Base-by-base conservation (phyloP, 2,797 vertebrate genomes). In the Apogon talboti region DNA sequence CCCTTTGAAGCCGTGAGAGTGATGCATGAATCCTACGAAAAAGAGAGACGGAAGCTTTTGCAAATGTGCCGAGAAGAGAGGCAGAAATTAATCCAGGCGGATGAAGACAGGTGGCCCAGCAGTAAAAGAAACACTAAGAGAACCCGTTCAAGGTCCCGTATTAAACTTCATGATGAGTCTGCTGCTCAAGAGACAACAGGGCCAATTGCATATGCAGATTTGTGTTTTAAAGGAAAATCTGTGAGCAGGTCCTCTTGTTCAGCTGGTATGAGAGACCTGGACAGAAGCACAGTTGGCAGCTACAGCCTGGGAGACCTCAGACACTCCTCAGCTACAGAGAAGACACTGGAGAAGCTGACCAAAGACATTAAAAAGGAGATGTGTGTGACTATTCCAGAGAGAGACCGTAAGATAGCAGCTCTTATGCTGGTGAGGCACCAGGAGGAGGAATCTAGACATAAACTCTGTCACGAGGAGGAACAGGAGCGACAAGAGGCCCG, bases 401-500 rank as follows among this genome's bases (percentile, higher is more conserved):
- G 81, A 47, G 95, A 96, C 76, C 86, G 90, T 46, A 96, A 95
- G 84, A 95, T 96, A 12, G 92, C 94, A 3, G 93, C 92, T 12
- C 81, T 96, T 21, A 95, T 96, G 94, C 87, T 96, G 80, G 84
- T 82, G 40, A 94, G 91, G 69, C 92, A 94, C 47, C 75, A 91
- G 55, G 91, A 94, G 69, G 90, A 94, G 68, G 85, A 91, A 78
- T 69, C 48, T 3, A 81, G 76, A 11, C 81, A 89, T 47, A 81
- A 78, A 38, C 85, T 89, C 58, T 83, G 86, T 35, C 81, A 75
- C 24, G 85, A 82, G 48, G 93, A 90, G 38, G 90, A 92, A 0
- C 71, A 81, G 13, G 82, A 88, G 78, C 87, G 94, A n/a, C 83
- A 93, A 72, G 92, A 94, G 67, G 86, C 85, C 37, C 88, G 63